Evolutionary conservation across 2,797 vertebrate genomes (phyloP), one percentile per base, ranked within the genome.

Genomic region (Sebastes paucispinis): DNA sequence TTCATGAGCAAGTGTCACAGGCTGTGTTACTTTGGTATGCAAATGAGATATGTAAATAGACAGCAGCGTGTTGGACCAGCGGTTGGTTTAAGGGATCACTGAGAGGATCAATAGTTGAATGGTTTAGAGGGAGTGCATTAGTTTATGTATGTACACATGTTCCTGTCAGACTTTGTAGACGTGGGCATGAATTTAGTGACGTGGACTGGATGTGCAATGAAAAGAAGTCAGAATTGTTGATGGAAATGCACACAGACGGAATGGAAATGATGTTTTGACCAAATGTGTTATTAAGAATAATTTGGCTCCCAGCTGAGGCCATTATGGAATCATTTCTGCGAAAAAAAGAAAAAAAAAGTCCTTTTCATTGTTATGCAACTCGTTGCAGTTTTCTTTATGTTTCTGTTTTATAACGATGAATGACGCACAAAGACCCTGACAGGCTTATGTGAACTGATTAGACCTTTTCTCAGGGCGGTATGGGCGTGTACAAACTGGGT

Each of bases 21-120:
- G 43, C 82, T 84, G 82, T 74, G 85, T 88, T 80, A 79, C 87
- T 91, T 91, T 93, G 92, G 83, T 90, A 93, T 93, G 92, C 77
- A 85, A 90, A 94, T 88, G 16, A 32, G 60, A 74, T 80, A 89
- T 90, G 91, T 84, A 90, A 91, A 94, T 89, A 80, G 58, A 50
- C 24, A 63, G 74, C 81, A 68, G 82, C 25, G 36, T 79, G 92
- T 87, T 77, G 87, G 79, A 84, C 80, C 78, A 34, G 70, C 6
- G 57, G 66, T 67, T 69, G 77, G 73, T 86, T 89, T 77, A 86
- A 82, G 77, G 87, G 87, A 89, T 92, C 85, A 82, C 68, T 3
- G 80, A 25, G 31, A 43, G 79, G 89, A 92, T 94, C 94, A 90
- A 91, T 89, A 83, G 86, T 79, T 67, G 80, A 72, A 75, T 18